Percentiles rank a stretch among this genome's conserved stretches.
phyloP scores from a whole-genome alignment of 1,140 invertebrate species.

The Temnothorax nylanderi region DNA sequence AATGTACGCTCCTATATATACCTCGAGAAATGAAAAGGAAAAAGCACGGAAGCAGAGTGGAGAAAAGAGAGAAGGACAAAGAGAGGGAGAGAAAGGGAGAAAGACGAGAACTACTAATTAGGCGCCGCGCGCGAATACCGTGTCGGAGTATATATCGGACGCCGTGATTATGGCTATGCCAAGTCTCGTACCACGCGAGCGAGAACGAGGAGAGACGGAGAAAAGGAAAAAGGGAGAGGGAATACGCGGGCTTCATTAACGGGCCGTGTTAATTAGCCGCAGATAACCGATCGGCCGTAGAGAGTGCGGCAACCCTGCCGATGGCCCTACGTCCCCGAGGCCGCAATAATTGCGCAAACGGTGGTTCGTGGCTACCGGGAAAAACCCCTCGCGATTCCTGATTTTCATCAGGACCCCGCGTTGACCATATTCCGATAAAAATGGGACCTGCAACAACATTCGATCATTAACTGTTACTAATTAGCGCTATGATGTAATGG shows the following conservation, averaged over 20 bases:
- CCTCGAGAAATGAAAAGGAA: constrained; percentile 29
- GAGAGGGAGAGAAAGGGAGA: constrained; percentile 43
- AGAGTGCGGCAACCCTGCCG: constrained; percentile 70
- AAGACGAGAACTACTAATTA: constrained; percentile 78
- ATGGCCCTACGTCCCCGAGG: constrained; percentile 65
- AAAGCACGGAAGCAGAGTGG: not conserved
- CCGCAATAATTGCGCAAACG: constrained; percentile 59
- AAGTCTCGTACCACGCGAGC: constrained; percentile 66
- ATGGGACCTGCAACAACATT: constrained; percentile 63
- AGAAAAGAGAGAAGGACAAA: constrained; percentile 29
- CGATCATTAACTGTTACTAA: constrained; percentile 72
- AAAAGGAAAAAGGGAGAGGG: constrained; percentile 63
- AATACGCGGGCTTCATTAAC: constrained; percentile 83
- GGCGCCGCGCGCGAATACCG: constrained; percentile 79
- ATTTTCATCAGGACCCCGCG: constrained; percentile 71
- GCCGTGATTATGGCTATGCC: constrained; percentile 78
- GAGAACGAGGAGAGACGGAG: constrained; percentile 54
- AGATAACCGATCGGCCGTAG: constrained; percentile 79
- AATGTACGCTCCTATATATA: constrained; percentile 52
- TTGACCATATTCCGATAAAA: constrained; percentile 59
- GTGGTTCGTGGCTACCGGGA: constrained; percentile 20
- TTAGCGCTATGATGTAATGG: constrained; percentile 63
- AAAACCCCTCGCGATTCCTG: constrained; percentile 68
- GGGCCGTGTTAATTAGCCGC: constrained; percentile 83
- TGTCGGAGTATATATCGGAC: constrained; percentile 80